Evolutionary conservation across 2,888 invertebrate species (phyloP).

Genomic region (Protophormia terraenovae): DNA sequence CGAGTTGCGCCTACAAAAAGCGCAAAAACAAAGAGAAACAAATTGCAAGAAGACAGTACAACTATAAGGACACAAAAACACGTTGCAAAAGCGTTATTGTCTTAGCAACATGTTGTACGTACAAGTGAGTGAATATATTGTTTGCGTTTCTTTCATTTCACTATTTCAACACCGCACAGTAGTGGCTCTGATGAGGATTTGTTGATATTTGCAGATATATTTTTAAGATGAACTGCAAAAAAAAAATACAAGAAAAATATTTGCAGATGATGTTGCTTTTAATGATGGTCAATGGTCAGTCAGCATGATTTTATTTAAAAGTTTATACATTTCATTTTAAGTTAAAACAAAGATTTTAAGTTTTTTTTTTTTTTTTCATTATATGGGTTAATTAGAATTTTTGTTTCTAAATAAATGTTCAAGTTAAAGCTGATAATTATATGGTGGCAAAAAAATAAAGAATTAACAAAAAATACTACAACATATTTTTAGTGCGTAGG

Average conservation of each 20-base stretch:
- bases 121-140: conserved; percentile 4
- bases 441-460: conserved; percentile 29
- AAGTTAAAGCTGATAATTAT: conserved; percentile 20
- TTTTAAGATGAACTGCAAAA: background rate
- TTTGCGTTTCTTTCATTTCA: background rate
- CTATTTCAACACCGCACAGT: conserved; percentile 40
- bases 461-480: too few species aligned
- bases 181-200: background rate
- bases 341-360: background rate
- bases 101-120: conserved; percentile 54
- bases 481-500: too few species aligned
- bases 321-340: background rate
- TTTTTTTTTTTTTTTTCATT: conserved; percentile 10
- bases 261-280: conserved; percentile 27
- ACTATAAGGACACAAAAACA: conserved; percentile 31
- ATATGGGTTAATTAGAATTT: conserved; percentile 39
- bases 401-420: background rate
- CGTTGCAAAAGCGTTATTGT: background rate
- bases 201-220: conserved; percentile 26
- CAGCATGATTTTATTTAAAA: conserved; percentile 22
- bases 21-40: conserved; percentile 42
- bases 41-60: conserved; percentile 17
- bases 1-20: conserved; percentile 77
- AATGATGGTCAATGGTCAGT: conserved; percentile 55
- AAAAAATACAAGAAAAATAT: conserved; percentile 23